Evolutionary conservation across 1,140 invertebrate genomes (phyloP).

Genomic region (Acromyrmex charruanus): DNA sequence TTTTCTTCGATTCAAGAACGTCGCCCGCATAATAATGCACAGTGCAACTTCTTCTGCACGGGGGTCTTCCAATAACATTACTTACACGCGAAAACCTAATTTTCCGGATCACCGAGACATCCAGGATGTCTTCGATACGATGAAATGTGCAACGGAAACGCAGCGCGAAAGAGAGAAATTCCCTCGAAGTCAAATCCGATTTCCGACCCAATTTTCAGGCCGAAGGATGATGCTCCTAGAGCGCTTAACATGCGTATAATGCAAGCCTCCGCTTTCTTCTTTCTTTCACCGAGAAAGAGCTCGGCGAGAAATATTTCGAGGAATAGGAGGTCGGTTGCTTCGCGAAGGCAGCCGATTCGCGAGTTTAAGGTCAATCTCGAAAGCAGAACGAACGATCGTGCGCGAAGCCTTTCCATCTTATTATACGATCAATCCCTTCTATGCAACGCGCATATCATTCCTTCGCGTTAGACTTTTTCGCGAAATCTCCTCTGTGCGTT

Average conservation of each 20-base stretch:
- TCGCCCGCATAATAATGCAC: slow-evolving; percentile 21
- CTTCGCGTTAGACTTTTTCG: slow-evolving; percentile 23
- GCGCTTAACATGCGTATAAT: slow-evolving; percentile 52
- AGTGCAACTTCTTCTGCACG: neutral
- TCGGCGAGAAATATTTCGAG: slow-evolving; percentile 27
- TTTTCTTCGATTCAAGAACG: slow-evolving; percentile 1
- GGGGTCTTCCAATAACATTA: slow-evolving; percentile 1
- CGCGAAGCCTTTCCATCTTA: slow-evolving; percentile 52
- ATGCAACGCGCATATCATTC: slow-evolving; percentile 14
- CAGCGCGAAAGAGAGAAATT: slow-evolving; percentile 42
- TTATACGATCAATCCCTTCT: slow-evolving; percentile 43
- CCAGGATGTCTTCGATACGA: slow-evolving; percentile 5
- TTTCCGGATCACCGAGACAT: slow-evolving; percentile 35
- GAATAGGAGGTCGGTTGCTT: slow-evolving; percentile 51
- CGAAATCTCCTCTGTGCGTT: neutral
- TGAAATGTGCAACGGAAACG: slow-evolving; percentile 10
- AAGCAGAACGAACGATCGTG: slow-evolving; percentile 39
- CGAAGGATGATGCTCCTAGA: slow-evolving; percentile 25
- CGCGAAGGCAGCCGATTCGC: slow-evolving; percentile 42
- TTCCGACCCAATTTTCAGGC: slow-evolving; percentile 57
- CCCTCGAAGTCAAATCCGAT: slow-evolving; percentile 32
- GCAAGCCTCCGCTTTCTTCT: slow-evolving; percentile 59
- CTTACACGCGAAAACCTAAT: slow-evolving; percentile 36
- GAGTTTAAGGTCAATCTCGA: slow-evolving; percentile 64
- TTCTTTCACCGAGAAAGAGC: slow-evolving; percentile 61